A percentile compares a stretch with the other conserved stretches of the same genome.
These are phyloP conservation scores for Heterochromis multidens DNA, from an alignment of 2,113 vertebrate species.

Conservation along the genomic window DNA sequence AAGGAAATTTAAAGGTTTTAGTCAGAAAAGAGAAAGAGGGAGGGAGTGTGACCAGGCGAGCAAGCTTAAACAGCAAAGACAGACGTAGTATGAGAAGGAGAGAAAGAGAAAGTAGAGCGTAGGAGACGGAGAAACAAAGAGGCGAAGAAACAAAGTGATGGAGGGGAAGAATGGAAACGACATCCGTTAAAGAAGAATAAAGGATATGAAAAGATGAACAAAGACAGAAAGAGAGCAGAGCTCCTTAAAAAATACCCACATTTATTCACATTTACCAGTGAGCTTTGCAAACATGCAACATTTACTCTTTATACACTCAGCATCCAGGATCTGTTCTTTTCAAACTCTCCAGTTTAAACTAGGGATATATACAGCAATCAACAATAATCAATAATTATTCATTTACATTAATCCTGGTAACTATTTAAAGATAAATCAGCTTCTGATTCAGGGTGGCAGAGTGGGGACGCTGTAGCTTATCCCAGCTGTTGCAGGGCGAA, in stretches of 20 bases:
- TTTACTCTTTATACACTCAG: neutral
- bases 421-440: neutral
- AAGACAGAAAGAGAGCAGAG: slow-evolving; percentile 21
- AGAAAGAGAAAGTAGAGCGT: neutral
- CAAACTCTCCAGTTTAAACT: neutral
- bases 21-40: neutral
- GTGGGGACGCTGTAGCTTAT: neutral
- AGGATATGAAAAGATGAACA: neutral
- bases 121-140: neutral
- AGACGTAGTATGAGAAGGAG: neutral
- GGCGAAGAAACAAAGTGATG: neutral
- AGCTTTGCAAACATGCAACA: neutral
- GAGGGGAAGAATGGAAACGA: neutral
- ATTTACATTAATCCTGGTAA: neutral
- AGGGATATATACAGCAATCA: neutral
- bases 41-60: neutral
- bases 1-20: slow-evolving; percentile 27
- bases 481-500: neutral
- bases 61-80: neutral
- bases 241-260: neutral
- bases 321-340: neutral
- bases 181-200: neutral
- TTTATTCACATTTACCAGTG: neutral
- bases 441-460: neutral
- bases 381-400: no score